Conservation (phyloP, 2,888 invertebrate genomes). For the Buathra laborator region DNA sequence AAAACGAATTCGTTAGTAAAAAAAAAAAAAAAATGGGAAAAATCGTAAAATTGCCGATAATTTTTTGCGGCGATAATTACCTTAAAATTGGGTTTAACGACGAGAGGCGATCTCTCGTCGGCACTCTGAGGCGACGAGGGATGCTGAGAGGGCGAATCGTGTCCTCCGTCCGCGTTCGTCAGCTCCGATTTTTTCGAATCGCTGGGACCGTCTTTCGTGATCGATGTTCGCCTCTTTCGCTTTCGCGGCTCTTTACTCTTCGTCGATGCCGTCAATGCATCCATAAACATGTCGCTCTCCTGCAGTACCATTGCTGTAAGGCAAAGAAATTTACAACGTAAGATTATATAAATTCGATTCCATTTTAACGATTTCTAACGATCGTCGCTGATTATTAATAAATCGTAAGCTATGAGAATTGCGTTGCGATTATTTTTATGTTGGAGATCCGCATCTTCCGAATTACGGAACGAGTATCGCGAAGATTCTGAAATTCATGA, state of each 20-base stretch:
- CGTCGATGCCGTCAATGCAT: constrained; percentile 93
- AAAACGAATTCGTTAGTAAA: not conserved
- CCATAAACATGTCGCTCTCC: constrained; percentile 98
- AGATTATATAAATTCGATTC: constrained; percentile 8
- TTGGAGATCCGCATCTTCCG: no score
- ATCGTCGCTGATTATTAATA: not conserved
- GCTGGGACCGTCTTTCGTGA: constrained; percentile 89
- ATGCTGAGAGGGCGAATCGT: constrained; percentile 85
- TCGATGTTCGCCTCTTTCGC: constrained; percentile 91
- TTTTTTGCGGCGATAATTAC: constrained; percentile 75
- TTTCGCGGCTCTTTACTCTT: constrained; percentile 92
- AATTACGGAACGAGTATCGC: no score
- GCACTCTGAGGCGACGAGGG: constrained; percentile 81
- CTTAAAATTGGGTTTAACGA: constrained; percentile 85
- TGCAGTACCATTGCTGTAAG: constrained; percentile 91
- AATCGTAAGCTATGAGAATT: not conserved
- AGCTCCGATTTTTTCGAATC: constrained; percentile 87
- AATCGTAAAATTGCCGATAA: no score
- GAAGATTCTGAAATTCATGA: constrained; percentile 13
- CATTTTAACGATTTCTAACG: not conserved
- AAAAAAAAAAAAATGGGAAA: constrained; percentile 27
- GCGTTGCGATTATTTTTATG: not conserved
- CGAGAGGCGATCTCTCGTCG: constrained; percentile 83
- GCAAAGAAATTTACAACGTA: constrained; percentile 50
- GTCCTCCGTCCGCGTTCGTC: constrained; percentile 71